Conservation (phyloP, 2,888 invertebrate genomes). For the Limenitis camilla region DNA sequence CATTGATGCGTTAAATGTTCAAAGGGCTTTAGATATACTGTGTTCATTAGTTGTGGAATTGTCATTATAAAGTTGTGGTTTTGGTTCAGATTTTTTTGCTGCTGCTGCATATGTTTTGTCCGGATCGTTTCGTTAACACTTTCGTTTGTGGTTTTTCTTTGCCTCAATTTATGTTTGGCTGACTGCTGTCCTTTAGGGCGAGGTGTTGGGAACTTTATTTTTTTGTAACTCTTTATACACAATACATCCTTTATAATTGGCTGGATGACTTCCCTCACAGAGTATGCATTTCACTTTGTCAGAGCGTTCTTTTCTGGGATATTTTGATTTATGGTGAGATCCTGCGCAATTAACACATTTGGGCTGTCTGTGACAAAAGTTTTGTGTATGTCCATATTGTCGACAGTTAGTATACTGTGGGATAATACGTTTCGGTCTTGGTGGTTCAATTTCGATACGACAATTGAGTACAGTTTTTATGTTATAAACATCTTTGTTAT, state of each 20-base stretch:
- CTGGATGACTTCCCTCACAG: conserved; percentile 28
- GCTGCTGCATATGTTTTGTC: too few species aligned
- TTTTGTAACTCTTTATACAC: conserved; percentile 24
- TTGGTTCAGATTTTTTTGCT: too few species aligned
- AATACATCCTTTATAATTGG: conserved; percentile 25
- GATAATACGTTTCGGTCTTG: conserved; percentile 21
- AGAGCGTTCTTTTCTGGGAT: conserved; percentile 19
- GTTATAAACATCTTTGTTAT: too few species aligned
- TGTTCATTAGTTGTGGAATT: too few species aligned
- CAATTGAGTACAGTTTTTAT: too few species aligned
- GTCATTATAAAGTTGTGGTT: too few species aligned
- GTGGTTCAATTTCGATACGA: conserved; percentile 18
- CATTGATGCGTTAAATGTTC: too few species aligned
- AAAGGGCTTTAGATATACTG: too few species aligned
- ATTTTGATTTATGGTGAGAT: conserved; percentile 12
- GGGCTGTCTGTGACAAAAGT: conserved; percentile 21
- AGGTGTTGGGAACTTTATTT: neutral
- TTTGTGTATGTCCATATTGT: conserved; percentile 27
- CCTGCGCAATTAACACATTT: conserved; percentile 28
- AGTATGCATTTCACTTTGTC: conserved; percentile 25
- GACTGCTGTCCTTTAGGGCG: neutral
- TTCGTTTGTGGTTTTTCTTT: neutral
- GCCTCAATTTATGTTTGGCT: neutral
- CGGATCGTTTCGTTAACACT: too few species aligned
- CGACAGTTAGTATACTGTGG: conserved; percentile 28